Percentiles rank a stretch among this genome's conserved stretches.
phyloP scores from a whole-genome alignment of 2,888 invertebrate genomes.

The Hemithea aestivaria region DNA sequence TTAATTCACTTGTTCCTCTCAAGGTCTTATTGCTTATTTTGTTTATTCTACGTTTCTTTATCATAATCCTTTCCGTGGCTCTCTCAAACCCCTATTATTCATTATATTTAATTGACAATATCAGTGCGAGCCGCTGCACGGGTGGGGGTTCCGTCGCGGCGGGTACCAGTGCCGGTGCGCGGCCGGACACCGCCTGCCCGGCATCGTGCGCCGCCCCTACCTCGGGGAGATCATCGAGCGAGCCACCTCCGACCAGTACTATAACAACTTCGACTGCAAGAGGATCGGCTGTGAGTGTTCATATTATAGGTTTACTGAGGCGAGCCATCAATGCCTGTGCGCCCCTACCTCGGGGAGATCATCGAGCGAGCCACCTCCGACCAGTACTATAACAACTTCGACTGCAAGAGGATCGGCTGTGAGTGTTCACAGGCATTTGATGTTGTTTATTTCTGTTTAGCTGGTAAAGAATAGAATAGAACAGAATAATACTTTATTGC shows the following conservation, averaged over 20 bases:
- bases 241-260: constrained; percentile 95
- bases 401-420: constrained; percentile 96
- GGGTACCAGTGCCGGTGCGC: constrained; percentile 96
- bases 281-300: constrained; percentile 91
- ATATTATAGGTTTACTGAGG: no score
- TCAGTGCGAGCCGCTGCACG: constrained; percentile 96
- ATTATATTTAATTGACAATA: constrained; percentile 1
- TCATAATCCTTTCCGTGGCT: no score
- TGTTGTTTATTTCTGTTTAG: no score
- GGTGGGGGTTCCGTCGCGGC: constrained; percentile 97
- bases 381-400: constrained; percentile 95
- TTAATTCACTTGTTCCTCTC: no score
- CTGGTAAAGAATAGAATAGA: no score
- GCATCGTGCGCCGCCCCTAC: constrained; percentile 92
- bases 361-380: constrained; percentile 95
- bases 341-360: constrained; percentile 96
- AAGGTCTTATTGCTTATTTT: no score
- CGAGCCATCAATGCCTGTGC: no score
- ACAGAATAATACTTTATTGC: no score
- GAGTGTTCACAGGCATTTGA: no score
- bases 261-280: constrained; percentile 93
- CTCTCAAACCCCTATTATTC: no score
- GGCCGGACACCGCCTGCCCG: constrained; percentile 92
- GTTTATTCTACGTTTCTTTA: no score
- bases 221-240: constrained; percentile 96